Percentiles rank a stretch among this genome's conserved stretches.
Evolutionary conservation across 2,888 invertebrate species (phyloP).

Genomic region (Hydraecia micacea): DNA sequence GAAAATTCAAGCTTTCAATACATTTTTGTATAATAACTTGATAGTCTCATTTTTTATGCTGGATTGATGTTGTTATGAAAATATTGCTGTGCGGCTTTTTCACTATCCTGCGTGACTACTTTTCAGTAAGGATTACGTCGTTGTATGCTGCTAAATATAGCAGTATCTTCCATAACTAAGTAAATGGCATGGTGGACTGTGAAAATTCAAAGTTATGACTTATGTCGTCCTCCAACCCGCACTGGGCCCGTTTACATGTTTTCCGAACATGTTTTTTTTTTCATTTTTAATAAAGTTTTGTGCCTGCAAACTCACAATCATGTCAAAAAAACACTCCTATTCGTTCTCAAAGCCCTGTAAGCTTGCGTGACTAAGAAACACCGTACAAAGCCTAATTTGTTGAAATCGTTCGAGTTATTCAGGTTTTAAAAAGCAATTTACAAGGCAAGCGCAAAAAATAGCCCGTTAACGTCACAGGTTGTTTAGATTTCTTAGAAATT

Average conservation of each 20-base stretch:
- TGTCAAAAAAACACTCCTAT: slow-evolving; percentile 23
- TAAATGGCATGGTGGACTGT: neutral
- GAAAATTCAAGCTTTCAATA: slow-evolving; percentile 31
- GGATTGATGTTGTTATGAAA: slow-evolving; percentile 3
- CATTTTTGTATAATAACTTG: slow-evolving; percentile 26
- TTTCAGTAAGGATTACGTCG: neutral
- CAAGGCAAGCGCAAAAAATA: slow-evolving; percentile 43
- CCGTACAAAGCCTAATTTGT: slow-evolving; percentile 56
- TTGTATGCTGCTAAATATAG: neutral
- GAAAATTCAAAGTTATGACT: too few species aligned
- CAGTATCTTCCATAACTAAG: neutral
- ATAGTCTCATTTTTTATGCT: neutral
- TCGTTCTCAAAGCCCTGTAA: neutral
- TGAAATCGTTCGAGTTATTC: slow-evolving; percentile 58
- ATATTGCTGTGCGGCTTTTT: neutral
- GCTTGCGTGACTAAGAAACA: slow-evolving; percentile 57
- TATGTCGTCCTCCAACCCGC: too few species aligned
- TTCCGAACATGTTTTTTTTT: neutral
- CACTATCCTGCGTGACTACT: neutral
- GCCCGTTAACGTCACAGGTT: slow-evolving; percentile 43
- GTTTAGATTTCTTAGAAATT: slow-evolving; percentile 55
- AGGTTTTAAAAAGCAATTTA: slow-evolving; percentile 60
- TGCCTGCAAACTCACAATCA: neutral
- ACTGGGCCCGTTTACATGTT: neutral
- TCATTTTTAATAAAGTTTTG: neutral